phyloP scores from a whole-genome alignment of 2,113 vertebrate genomes.

The Micronycteris hirsuta region DNA sequence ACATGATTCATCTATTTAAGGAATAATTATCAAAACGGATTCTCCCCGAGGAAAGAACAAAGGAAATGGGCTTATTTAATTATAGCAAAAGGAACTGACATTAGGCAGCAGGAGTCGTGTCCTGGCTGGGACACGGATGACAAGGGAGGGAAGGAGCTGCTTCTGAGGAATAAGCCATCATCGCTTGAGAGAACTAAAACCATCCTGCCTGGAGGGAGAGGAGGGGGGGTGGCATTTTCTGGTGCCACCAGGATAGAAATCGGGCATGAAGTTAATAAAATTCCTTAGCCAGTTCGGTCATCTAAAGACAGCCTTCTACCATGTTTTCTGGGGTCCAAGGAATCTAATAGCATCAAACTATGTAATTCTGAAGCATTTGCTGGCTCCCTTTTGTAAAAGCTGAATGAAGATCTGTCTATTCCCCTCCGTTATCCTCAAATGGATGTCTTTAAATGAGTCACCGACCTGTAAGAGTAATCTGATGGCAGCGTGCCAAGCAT shows the following conservation, averaged over 20 bases:
- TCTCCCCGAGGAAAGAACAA: slow-evolving; percentile 29
- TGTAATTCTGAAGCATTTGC: neutral
- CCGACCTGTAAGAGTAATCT: neutral
- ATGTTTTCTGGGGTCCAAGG: neutral
- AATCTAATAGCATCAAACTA: neutral
- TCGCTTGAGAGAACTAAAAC: neutral
- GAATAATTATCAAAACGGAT: slow-evolving; percentile 34
- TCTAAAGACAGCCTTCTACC: neutral
- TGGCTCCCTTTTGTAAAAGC: neutral
- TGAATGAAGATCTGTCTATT: neutral
- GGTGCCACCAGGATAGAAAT: neutral
- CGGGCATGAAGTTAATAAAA: neutral
- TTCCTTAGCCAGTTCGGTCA: neutral
- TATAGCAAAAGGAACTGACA: neutral
- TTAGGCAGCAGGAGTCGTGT: neutral
- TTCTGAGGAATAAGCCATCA: neutral
- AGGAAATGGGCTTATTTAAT: slow-evolving; percentile 28
- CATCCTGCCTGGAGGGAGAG: neutral
- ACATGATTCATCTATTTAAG: slow-evolving; percentile 11
- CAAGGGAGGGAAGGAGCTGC: neutral
- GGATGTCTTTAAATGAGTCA: neutral
- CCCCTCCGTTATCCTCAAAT: neutral
- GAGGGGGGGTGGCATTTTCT: neutral
- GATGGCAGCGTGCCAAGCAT: neutral
- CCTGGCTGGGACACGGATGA: neutral